Base-by-base conservation (phyloP, 1,140 invertebrate genomes). In the Patella vulgata region DNA sequence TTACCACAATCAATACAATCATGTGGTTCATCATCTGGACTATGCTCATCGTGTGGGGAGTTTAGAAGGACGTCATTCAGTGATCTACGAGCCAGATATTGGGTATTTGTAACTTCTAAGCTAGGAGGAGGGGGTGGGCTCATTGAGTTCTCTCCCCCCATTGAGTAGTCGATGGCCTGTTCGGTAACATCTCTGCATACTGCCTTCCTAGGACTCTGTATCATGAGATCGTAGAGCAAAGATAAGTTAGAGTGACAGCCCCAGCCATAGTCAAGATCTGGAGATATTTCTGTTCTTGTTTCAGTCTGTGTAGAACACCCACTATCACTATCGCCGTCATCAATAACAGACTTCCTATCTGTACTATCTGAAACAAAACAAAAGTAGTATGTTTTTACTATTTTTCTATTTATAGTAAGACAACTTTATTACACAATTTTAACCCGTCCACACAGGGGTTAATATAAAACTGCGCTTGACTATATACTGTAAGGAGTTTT, bases 1-100 rank as follows among this genome's bases (percentile, higher is more conserved):
- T 84, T 84, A 3, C 79, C 83, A 62, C 83, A 84, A 43, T 83
- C 82, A 25, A 66, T 53, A 61, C 83, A 84, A n/a, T 64, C 62
- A 65, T 79, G 70, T 12, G 62, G 31, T 40, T 73, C 73, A 21
- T 48, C 52, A 12, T 28, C 51, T 12, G 47, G 14, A 1, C 50
- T 33, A 3, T 51, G 40, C 19, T 14, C 21, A 11, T 50, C 27
- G 14, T 51, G 31, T 12, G 59, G 42, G 14, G 33, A 36, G 33
- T 36, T 5, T 33, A 57, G 59, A 28, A 66, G 60, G 4, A 70
- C 52, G 36, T 70, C 60, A 56, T 61, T 66, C 19, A 66, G 48
- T 6, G 68, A 60, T 33, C 60, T 43, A 27, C 51, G 44, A 57
- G 55, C 58, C 31, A 40, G 48, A 62, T 19, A 39, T 52, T 25